These are phyloP conservation scores for Acrocephalus kingi DNA, from an alignment of 2,113 vertebrate genomes.

Conservation along the genomic window DNA sequence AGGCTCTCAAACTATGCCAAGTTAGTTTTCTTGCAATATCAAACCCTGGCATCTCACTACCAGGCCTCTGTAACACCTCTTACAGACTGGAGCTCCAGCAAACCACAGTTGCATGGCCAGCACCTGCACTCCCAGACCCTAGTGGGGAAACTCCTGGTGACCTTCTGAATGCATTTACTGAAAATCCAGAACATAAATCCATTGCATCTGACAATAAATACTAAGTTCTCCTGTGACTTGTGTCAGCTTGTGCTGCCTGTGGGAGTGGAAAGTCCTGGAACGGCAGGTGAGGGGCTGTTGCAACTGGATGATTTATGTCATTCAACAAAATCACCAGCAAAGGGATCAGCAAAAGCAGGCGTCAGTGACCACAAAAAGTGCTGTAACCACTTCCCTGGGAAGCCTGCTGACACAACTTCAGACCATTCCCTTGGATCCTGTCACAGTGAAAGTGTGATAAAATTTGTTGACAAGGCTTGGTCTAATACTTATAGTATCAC, in stretches of 20 bases:
- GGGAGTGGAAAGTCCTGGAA: neutral
- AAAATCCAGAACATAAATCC: neutral
- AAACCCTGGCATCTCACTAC: neutral
- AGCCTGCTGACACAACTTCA: neutral
- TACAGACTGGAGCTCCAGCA: too few species aligned
- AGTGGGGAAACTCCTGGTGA: neutral
- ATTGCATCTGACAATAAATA: neutral
- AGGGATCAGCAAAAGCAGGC: neutral
- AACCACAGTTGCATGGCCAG: neutral
- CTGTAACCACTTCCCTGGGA: too few species aligned
- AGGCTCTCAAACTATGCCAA: too few species aligned
- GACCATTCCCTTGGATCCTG: neutral
- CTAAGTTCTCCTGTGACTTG: neutral
- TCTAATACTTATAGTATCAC: neutral
- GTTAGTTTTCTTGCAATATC: neutral
- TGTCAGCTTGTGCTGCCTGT: neutral
- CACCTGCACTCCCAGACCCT: neutral
- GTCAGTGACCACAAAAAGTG: neutral
- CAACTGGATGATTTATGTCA: neutral
- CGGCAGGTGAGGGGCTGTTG: accelerated
- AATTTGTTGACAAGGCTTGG: too few species aligned
- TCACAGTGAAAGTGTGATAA: neutral
- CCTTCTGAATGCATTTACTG: too few species aligned
- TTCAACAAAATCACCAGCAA: neutral
- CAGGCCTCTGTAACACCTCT: too few species aligned